phyloP scores from a whole-genome alignment of 1,140 invertebrate species.

The Chironomus striatipennis region DNA sequence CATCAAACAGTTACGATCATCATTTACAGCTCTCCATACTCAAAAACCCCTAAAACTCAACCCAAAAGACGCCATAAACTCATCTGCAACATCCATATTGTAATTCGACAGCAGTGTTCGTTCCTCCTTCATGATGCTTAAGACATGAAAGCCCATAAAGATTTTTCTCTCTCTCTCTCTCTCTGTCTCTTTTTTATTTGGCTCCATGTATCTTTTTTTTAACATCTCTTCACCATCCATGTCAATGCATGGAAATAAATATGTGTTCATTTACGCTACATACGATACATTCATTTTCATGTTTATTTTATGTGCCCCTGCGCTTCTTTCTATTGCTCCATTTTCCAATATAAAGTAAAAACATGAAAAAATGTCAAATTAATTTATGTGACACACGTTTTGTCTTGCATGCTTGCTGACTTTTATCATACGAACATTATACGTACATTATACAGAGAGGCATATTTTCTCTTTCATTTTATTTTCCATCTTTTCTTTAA shows the following conservation, averaged over 20 bases:
- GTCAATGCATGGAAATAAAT: background rate
- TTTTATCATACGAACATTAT: background rate
- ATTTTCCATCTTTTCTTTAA: no score
- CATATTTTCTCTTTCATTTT: no score
- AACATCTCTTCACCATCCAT: background rate
- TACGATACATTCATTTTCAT: constrained; percentile 10
- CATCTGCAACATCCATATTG: no score
- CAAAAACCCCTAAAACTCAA: no score
- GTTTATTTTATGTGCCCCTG: constrained; percentile 11
- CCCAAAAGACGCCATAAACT: no score
- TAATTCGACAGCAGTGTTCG: background rate
- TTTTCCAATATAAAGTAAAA: background rate
- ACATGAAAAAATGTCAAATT: constrained; percentile 19
- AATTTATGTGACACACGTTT: constrained; percentile 22
- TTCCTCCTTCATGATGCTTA: background rate
- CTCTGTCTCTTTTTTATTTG: background rate
- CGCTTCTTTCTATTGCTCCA: constrained; percentile 1
- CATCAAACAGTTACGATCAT: no score
- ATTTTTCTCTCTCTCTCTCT: background rate
- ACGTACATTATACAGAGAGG: background rate
- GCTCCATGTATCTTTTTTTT: background rate
- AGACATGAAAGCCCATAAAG: background rate
- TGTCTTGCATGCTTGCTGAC: background rate
- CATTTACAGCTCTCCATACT: no score
- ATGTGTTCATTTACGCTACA: constrained; percentile 17